A percentile compares a stretch with the other conserved stretches of the same genome.
These are phyloP conservation scores for Piaya cayana DNA, from an alignment of 2,113 vertebrate species.

Conservation along the genomic window DNA sequence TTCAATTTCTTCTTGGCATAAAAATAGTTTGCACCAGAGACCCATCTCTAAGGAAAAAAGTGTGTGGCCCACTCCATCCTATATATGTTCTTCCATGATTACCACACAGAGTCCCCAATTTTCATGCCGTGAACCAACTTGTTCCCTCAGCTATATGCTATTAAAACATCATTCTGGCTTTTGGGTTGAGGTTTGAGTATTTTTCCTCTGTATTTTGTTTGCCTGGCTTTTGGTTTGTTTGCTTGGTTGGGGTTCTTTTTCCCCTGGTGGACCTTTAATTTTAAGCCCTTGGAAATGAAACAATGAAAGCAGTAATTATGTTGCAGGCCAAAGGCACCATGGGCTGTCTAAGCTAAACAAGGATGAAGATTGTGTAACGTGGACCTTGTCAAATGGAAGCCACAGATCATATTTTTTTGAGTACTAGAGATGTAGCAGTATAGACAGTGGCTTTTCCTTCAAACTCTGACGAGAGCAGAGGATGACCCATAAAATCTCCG, in stretches of 20 bases:
- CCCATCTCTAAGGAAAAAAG: background rate
- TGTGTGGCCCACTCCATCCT: background rate
- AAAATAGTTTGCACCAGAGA: background rate
- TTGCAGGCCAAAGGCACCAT: background rate
- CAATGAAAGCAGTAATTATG: background rate
- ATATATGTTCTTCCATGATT: background rate
- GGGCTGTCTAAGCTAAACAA: background rate
- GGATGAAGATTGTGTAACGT: fast-evolving
- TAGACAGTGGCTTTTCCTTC: background rate
- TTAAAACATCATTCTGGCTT: background rate
- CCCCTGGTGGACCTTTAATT: background rate
- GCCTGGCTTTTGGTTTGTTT: background rate
- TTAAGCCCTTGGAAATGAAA: background rate
- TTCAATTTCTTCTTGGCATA: background rate
- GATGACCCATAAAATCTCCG: background rate
- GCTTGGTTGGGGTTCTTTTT: background rate
- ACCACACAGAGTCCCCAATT: background rate
- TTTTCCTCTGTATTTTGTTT: background rate
- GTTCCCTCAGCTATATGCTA: background rate
- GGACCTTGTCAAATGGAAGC: background rate
- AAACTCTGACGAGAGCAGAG: background rate
- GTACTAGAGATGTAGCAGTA: background rate
- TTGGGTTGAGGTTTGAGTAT: fast-evolving
- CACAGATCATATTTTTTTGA: background rate
- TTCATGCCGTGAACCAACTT: background rate